Conservation (phyloP, 2,113 vertebrate genomes). For the Cinclus cinclus region DNA sequence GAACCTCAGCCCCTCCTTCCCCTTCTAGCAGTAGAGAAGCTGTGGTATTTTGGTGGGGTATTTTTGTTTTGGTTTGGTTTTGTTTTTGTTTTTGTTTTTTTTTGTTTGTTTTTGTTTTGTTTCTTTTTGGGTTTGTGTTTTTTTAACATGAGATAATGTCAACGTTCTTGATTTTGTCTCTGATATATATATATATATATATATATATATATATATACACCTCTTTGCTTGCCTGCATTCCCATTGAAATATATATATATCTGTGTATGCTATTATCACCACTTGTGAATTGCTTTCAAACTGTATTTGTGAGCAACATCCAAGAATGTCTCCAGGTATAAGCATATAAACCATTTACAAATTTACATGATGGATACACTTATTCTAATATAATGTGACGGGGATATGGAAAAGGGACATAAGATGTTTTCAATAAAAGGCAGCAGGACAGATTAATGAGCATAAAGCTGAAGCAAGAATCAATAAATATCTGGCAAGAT, state of each 20-base stretch:
- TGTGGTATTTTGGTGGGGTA: neutral
- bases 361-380: neutral
- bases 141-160: neutral
- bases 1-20: neutral
- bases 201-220: neutral
- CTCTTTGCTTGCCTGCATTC: neutral
- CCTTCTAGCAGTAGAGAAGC: neutral
- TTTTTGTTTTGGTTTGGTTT: no score
- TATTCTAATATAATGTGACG: neutral
- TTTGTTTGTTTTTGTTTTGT: no score
- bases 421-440: neutral
- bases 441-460: neutral
- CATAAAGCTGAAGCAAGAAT: neutral
- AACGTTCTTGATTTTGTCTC: neutral
- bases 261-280: neutral
- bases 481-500: neutral
- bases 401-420: neutral
- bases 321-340: neutral
- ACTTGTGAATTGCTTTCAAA: neutral
- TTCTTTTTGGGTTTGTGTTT: neutral
- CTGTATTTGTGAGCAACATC: neutral
- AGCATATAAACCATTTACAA: neutral
- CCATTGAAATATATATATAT: neutral
- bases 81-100: neutral
- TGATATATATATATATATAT: neutral